These are phyloP conservation scores for Danio choprae DNA, from an alignment of 2,797 vertebrate species.

Conservation along the genomic window DNA sequence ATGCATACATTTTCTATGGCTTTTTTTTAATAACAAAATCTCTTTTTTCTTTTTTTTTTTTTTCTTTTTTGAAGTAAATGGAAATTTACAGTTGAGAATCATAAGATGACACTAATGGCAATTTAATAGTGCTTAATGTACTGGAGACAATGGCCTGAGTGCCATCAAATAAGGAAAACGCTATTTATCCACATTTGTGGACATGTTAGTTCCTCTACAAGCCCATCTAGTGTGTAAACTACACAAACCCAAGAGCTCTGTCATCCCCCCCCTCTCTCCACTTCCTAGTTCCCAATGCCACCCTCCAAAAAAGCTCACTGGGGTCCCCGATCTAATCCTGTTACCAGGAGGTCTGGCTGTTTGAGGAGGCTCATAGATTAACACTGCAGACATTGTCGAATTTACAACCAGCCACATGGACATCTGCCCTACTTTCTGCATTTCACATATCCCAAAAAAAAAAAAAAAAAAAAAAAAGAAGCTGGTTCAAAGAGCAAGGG, in stretches of 20 bases:
- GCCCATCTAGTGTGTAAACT: constrained; percentile 60
- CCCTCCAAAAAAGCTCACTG: constrained; percentile 54
- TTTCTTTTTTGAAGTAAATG: not conserved
- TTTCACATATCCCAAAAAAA: constrained; percentile 45
- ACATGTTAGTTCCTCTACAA: constrained; percentile 59
- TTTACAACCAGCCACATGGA: constrained; percentile 87
- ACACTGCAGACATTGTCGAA: constrained; percentile 82
- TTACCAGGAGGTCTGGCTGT: constrained; percentile 81
- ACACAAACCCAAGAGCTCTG: constrained; percentile 53
- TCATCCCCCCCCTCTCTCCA: constrained; percentile 54
- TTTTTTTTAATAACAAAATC: not conserved
- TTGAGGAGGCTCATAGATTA: constrained; percentile 78
- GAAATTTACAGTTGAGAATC: constrained; percentile 11
- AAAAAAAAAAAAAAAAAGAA: constrained; percentile 18
- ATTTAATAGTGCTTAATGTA: constrained; percentile 42
- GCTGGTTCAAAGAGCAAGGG: constrained; percentile 83
- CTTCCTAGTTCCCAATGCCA: constrained; percentile 67
- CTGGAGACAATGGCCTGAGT: constrained; percentile 22
- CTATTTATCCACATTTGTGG: constrained; percentile 37
- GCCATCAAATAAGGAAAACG: constrained; percentile 22
- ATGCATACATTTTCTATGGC: too few relatives aligned
- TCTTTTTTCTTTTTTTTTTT: not conserved
- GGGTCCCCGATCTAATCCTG: constrained; percentile 80
- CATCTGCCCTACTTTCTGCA: constrained; percentile 90
- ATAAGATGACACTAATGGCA: constrained; percentile 1